Evolutionary conservation across 2,113 vertebrate genomes (phyloP), one percentile per base, ranked within the genome.

Genomic region (Antechinus stuartii): DNA sequence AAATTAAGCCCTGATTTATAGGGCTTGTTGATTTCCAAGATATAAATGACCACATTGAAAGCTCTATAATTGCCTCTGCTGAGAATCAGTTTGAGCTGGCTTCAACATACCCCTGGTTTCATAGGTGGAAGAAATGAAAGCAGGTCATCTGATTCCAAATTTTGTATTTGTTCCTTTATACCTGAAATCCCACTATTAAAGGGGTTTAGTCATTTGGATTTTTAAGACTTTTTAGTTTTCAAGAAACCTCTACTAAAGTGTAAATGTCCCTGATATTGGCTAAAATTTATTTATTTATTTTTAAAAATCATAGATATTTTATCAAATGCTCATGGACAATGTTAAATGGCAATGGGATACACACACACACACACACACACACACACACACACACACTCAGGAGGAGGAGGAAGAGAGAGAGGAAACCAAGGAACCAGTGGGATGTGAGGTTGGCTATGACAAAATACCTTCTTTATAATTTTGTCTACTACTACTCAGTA

Each of bases 401-500:
- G 8, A 8, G 2, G 11, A 84, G n/a, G 19, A 42, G 16, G 68
- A 84, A 84, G 0, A n/a, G 19, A 23, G n/a, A 7, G 1, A 26
- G 68, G 68, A 42, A 84, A 84, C n/a, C 1, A 23, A 19, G 7
- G 68, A 42, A 84, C 16, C 35, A 84, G 5, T 2, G 2, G 68
- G 35, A 50, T 96, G 92, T 61, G 57, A 30, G 12, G 26, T 93
- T 94, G 30, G 57, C 11, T 94, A 92, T 92, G 54, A 93, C 52
- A 52, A 84, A 89, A 12, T 49, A 91, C 24, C 24, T 53, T 7
- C 9, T 68, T 92, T 95, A 47, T 90, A 93, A 25, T 91, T 90
- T 90, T 84, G 5, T 19, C 68, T 42, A 23, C n/a, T 84, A 24
- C 12, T 84, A 24, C 12, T 42, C 42, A 42, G 42, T 42, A 42